Evolutionary conservation across 2,888 invertebrate genomes (phyloP).

Genomic region (Koerneria pararmatus): DNA sequence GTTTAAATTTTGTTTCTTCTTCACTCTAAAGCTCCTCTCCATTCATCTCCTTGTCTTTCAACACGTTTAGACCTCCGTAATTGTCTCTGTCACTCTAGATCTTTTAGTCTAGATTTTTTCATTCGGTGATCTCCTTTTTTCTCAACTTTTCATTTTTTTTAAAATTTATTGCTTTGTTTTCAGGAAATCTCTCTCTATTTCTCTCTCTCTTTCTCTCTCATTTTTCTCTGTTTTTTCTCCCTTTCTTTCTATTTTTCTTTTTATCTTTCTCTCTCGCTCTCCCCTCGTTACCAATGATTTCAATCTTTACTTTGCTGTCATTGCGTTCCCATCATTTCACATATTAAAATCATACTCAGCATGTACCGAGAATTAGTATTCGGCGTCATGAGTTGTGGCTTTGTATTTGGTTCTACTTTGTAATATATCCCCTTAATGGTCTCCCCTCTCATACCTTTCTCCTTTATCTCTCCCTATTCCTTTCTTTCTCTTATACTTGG

Average conservation of each 20-base stretch:
- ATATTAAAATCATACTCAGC: neutral
- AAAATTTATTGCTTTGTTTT: neutral
- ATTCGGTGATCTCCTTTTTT: neutral
- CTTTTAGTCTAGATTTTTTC: neutral
- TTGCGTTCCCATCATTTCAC: neutral
- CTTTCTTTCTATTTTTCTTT: slow-evolving; percentile 9
- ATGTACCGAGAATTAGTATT: no score
- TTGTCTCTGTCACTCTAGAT: slow-evolving; percentile 5
- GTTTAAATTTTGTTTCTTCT: no score
- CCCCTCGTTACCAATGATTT: neutral
- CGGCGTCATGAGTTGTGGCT: no score
- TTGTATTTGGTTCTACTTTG: no score
- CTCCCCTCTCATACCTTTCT: no score
- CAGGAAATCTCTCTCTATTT: slow-evolving; percentile 20
- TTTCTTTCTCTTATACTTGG: no score
- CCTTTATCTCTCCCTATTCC: no score
- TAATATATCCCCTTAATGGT: no score
- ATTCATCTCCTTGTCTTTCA: neutral
- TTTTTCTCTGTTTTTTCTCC: slow-evolving; percentile 28
- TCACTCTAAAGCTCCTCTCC: neutral
- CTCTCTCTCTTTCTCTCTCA: slow-evolving; percentile 22
- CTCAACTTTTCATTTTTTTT: slow-evolving; percentile 6
- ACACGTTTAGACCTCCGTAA: neutral
- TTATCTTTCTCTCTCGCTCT: slow-evolving; percentile 27
- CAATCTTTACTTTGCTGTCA: neutral